Conservation (phyloP, 2,888 invertebrate genomes). For the Melikaiella ostensackeni region DNA sequence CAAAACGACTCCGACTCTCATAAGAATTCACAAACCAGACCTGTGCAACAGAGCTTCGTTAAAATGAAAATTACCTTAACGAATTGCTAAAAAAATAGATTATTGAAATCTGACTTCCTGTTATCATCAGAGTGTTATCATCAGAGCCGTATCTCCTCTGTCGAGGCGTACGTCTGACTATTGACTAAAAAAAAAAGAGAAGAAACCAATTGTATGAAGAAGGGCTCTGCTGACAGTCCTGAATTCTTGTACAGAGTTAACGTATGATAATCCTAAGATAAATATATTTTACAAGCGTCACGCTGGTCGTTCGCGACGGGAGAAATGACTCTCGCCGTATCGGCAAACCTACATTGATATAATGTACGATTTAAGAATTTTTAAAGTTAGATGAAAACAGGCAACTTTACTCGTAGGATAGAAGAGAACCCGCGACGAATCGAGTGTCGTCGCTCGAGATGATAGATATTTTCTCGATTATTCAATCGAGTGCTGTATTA, state of each 20-base stretch:
- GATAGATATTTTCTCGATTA: slow-evolving; percentile 32
- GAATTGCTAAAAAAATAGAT: neutral
- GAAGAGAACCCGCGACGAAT: slow-evolving; percentile 40
- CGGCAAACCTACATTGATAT: slow-evolving; percentile 63
- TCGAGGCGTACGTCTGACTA: neutral
- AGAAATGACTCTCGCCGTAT: slow-evolving; percentile 49
- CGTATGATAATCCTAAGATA: slow-evolving; percentile 56
- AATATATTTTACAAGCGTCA: slow-evolving; percentile 71
- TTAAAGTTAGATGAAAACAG: slow-evolving; percentile 62
- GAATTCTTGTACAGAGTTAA: slow-evolving; percentile 56
- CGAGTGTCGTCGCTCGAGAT: neutral
- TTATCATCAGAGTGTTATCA: neutral
- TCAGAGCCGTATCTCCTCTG: neutral
- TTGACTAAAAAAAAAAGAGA: slow-evolving; percentile 37
- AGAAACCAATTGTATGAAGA: slow-evolving; percentile 41
- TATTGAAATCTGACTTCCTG: neutral
- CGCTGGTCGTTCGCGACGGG: slow-evolving; percentile 58
- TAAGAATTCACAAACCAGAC: slow-evolving; percentile 5
- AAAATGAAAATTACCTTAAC: neutral
- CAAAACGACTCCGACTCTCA: slow-evolving; percentile 21
- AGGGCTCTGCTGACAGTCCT: slow-evolving; percentile 61
- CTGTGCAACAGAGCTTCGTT: slow-evolving; percentile 11
- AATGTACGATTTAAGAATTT: slow-evolving; percentile 66
- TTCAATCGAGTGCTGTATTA: slow-evolving; percentile 27
- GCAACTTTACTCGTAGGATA: slow-evolving; percentile 51